phyloP scores from a whole-genome alignment of 2,797 vertebrate species.

The Aldrovandia affinis region DNA sequence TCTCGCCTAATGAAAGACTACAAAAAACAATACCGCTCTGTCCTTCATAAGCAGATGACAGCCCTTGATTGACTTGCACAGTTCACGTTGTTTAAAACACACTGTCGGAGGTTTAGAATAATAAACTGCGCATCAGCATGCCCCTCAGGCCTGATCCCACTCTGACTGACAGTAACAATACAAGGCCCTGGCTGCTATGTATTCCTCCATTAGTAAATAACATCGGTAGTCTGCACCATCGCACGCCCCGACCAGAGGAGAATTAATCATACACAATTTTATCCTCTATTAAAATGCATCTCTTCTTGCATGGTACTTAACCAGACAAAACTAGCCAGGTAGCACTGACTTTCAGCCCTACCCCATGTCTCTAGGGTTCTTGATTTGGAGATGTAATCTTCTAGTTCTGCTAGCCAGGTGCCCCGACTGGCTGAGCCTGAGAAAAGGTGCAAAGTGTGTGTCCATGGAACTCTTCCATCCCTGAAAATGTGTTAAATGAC shows the following conservation, averaged over 20 bases:
- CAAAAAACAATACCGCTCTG: conserved; percentile 49
- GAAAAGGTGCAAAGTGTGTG: neutral
- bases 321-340: neutral
- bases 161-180: conserved; percentile 24
- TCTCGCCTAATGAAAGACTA: conserved; percentile 36
- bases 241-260: neutral
- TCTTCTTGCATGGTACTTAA: neutral
- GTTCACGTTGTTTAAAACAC: conserved; percentile 12
- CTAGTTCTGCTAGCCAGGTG: neutral
- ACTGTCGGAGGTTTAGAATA: conserved; percentile 23
- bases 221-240: neutral
- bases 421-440: no score
- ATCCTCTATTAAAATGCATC: neutral
- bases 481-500: neutral
- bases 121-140: conserved; percentile 48
- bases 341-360: neutral
- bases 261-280: neutral
- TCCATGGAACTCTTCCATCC: neutral
- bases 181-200: neutral
- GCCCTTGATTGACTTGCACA: conserved; percentile 25
- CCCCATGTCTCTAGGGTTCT: neutral
- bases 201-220: neutral
- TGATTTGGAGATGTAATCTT: neutral
- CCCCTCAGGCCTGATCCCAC: conserved; percentile 51
- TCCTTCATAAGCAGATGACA: conserved; percentile 32